These are phyloP conservation scores for Semaprochilodus insignis DNA, from an alignment of 2,797 vertebrate genomes.

Conservation along the genomic window DNA sequence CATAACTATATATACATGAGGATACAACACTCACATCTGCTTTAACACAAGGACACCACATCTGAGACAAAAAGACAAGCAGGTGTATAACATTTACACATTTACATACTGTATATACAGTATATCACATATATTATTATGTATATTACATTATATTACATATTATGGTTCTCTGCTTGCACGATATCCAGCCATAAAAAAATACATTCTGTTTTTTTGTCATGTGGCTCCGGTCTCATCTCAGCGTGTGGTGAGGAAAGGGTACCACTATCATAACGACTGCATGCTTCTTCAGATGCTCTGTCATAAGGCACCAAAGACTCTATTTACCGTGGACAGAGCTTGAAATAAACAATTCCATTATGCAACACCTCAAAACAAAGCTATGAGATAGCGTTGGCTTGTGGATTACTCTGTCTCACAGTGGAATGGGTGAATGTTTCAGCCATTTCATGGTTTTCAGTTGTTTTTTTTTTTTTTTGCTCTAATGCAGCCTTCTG, in stretches of 20 bases:
- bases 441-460: slow-evolving; percentile 28
- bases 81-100: background rate
- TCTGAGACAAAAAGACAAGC: background rate
- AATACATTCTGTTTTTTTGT: background rate
- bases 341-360: slow-evolving; percentile 58
- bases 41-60: background rate
- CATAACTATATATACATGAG: background rate
- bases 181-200: background rate
- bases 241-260: slow-evolving; percentile 22
- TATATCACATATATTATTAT: background rate
- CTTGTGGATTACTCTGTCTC: slow-evolving; percentile 37
- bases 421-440: slow-evolving; percentile 42
- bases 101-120: background rate
- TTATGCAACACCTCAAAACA: slow-evolving; percentile 45
- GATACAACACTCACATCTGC: background rate
- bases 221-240: background rate
- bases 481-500: slow-evolving; percentile 15
- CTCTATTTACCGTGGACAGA: slow-evolving; percentile 43
- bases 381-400: slow-evolving; percentile 48
- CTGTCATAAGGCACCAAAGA: slow-evolving; percentile 36
- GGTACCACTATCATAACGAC: slow-evolving; percentile 17
- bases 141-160: no score
- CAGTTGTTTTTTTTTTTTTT: no score
- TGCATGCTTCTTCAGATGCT: slow-evolving; percentile 46
- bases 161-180: background rate